These are phyloP conservation scores for Gambusia affinis DNA, from an alignment of 2,113 vertebrate genomes.

Conservation along the genomic window DNA sequence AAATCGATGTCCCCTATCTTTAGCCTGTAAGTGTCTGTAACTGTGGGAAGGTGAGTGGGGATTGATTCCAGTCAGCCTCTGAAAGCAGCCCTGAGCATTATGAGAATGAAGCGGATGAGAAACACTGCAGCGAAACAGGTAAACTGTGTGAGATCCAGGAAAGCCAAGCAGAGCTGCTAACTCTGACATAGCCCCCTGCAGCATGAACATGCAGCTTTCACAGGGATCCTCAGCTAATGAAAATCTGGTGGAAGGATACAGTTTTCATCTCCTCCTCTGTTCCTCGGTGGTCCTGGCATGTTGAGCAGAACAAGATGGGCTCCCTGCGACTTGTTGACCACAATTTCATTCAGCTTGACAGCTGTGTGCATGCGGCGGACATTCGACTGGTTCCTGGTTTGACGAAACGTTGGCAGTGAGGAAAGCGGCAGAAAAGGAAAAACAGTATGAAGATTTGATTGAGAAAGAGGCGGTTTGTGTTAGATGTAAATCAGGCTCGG, in stretches of 20 bases:
- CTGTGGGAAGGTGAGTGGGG: background rate
- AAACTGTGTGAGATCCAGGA: background rate
- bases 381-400: conserved; percentile 91
- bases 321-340: conserved; percentile 90
- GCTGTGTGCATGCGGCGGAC: conserved; percentile 97
- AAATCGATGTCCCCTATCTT: too few relatives aligned
- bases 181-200: too few relatives aligned
- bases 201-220: background rate
- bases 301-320: conserved; percentile 95
- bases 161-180: background rate
- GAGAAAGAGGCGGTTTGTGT: conserved; percentile 1
- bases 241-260: conserved; percentile 88
- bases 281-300: conserved; percentile 94
- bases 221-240: background rate
- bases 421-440: background rate
- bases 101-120: background rate
- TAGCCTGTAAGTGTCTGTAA: too few relatives aligned
- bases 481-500: background rate
- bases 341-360: conserved; percentile 91
- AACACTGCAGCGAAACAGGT: background rate
- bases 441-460: background rate
- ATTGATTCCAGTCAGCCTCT: background rate
- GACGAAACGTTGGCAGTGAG: background rate
- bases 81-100: background rate
- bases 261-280: conserved; percentile 92